Percentiles rank a stretch among this genome's conserved stretches.
Conservation (phyloP, 2,113 vertebrate species). For the Boleophthalmus pectinirostris region DNA sequence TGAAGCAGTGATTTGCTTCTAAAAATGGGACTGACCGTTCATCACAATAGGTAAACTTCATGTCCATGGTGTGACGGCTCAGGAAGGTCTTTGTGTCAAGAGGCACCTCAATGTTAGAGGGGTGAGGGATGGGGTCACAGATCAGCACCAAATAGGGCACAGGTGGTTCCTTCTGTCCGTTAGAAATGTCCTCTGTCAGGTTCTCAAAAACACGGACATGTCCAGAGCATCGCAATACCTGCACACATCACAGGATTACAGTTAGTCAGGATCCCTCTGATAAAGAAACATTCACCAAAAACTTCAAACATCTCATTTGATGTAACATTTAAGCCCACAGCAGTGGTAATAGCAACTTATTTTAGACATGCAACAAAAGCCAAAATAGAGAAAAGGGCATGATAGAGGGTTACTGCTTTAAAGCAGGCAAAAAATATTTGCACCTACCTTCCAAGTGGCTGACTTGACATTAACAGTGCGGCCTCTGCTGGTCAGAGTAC, state of each 20-base stretch:
- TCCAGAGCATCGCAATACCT: conserved; percentile 96
- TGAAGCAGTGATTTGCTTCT: background rate
- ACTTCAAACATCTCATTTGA: background rate
- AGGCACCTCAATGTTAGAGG: conserved; percentile 95
- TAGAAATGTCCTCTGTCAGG: conserved; percentile 72
- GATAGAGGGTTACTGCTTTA: background rate
- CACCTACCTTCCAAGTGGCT: conserved; percentile 93
- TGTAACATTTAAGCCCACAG: background rate
- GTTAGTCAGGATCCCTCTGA: background rate
- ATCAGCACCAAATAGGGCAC: conserved; percentile 93
- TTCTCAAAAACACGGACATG: conserved; percentile 86
- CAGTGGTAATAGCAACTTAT: background rate
- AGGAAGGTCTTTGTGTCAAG: conserved; percentile 98
- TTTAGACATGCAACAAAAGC: background rate
- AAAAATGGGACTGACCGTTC: conserved; percentile 83
- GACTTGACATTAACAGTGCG: conserved; percentile 98
- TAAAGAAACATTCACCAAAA: background rate
- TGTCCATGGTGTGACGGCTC: conserved; percentile 97
- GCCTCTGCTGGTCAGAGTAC: conserved; percentile 93
- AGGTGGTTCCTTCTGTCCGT: conserved; percentile 83
- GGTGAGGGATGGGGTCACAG: conserved; percentile 97
- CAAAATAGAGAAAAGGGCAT: background rate
- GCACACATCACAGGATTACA: conserved; percentile 7
- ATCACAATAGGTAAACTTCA: conserved; percentile 99
- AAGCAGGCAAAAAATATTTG: background rate